Evolutionary conservation across 2,888 invertebrate genomes (phyloP).

Genomic region (Catonia carolina): DNA sequence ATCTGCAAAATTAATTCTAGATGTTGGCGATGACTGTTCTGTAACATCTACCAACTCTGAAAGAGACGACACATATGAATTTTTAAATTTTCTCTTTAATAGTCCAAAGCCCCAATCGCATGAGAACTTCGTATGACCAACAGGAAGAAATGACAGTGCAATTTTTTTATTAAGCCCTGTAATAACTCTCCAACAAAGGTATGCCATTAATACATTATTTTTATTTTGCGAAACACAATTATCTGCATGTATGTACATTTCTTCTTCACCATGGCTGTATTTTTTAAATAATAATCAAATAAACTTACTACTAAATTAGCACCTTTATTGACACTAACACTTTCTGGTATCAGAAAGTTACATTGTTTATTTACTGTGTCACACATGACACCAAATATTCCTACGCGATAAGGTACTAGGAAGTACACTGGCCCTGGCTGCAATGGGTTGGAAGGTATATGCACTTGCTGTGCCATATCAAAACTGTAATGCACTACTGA

Average conservation of each 20-base stretch:
- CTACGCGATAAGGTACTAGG: slow-evolving; percentile 25
- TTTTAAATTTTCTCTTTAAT: neutral
- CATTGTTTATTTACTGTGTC: slow-evolving; percentile 19
- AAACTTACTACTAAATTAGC: slow-evolving; percentile 19
- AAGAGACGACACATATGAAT: too few relatives aligned
- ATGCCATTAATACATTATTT: slow-evolving; percentile 24
- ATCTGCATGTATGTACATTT: too few relatives aligned
- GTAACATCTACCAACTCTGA: too few relatives aligned
- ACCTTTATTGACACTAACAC: slow-evolving; percentile 13
- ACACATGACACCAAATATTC: slow-evolving; percentile 27
- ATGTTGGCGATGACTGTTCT: too few relatives aligned
- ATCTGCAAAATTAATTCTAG: too few relatives aligned
- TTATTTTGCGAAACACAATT: slow-evolving; percentile 27
- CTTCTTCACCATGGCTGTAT: too few relatives aligned
- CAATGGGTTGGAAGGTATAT: slow-evolving; percentile 25
- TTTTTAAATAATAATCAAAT: slow-evolving; percentile 21
- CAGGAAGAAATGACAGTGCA: slow-evolving; percentile 16
- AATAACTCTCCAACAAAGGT: neutral
- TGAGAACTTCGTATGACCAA: slow-evolving; percentile 20
- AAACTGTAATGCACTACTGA: slow-evolving; percentile 22
- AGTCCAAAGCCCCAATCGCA: slow-evolving; percentile 21
- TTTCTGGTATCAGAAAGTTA: slow-evolving; percentile 25
- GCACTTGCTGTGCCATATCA: slow-evolving; percentile 28
- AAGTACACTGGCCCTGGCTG: slow-evolving; percentile 27
- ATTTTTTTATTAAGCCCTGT: neutral